A percentile compares a stretch with the other conserved stretches of the same genome.
Conservation (phyloP, 2,888 invertebrate genomes). For the Bibio marci region DNA sequence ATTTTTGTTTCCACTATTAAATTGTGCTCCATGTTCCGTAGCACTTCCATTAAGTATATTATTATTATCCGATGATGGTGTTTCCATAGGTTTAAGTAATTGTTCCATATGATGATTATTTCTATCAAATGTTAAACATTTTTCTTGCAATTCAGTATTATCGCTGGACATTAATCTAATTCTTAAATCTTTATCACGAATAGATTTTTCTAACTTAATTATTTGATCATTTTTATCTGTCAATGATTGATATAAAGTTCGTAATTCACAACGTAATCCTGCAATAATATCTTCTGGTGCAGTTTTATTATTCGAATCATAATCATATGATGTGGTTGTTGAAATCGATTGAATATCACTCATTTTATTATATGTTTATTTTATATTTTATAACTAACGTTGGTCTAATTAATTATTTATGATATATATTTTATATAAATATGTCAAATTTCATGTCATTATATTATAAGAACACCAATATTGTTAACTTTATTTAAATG, state of each 20-base stretch:
- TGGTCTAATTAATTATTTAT: too few relatives aligned
- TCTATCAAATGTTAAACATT: background rate
- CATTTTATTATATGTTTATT: too few relatives aligned
- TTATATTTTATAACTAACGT: too few relatives aligned
- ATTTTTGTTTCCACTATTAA: background rate
- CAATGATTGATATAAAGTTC: constrained; percentile 13
- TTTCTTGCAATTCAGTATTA: constrained; percentile 11
- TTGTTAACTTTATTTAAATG: too few relatives aligned
- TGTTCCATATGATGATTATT: background rate
- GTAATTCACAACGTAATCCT: constrained; percentile 14
- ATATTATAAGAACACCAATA: too few relatives aligned
- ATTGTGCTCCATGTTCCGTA: background rate
- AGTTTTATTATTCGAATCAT: too few relatives aligned
- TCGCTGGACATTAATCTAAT: constrained; percentile 12
- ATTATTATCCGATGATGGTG: background rate
- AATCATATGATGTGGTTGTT: too few relatives aligned
- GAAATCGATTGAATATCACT: too few relatives aligned
- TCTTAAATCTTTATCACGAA: constrained; percentile 14
- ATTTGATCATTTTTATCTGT: constrained; percentile 16
- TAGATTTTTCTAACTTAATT: constrained; percentile 12
- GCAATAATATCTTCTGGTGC: constrained; percentile 13
- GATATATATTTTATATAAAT: too few relatives aligned
- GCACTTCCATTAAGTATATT: background rate
- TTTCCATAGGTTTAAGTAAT: background rate
- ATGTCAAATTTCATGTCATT: too few relatives aligned